Evolutionary conservation across 2,888 invertebrate genomes (phyloP).

Genomic region (Omphaloscelis lunosa): DNA sequence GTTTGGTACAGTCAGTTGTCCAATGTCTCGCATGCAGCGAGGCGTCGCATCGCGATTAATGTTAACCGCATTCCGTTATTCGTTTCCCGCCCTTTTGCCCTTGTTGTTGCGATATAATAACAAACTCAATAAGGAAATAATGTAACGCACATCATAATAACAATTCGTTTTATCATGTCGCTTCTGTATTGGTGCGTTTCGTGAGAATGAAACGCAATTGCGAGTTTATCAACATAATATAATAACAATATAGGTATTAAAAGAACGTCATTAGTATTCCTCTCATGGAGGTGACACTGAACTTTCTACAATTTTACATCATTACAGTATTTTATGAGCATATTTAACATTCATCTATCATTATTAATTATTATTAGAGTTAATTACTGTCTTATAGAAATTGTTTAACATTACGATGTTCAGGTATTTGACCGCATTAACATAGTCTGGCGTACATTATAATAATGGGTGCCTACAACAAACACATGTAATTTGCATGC

Average conservation of each 20-base stretch:
- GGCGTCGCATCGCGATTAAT: constrained; percentile 36
- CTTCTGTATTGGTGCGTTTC: constrained; percentile 11
- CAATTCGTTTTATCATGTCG: constrained; percentile 37
- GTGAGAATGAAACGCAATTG: constrained; percentile 21
- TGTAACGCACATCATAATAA: constrained; percentile 35
- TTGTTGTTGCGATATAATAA: constrained; percentile 50
- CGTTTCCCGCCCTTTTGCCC: constrained; percentile 61
- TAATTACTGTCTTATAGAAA: constrained; percentile 38
- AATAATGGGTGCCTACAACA: constrained; percentile 47
- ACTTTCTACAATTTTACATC: constrained; percentile 19
- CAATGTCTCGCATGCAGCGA: constrained; percentile 37
- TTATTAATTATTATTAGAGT: constrained; percentile 22
- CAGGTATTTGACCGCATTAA: constrained; percentile 58
- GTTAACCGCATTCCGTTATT: constrained; percentile 44
- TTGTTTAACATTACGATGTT: constrained; percentile 25
- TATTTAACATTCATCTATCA: constrained; percentile 20
- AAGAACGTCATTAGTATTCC: constrained; percentile 14
- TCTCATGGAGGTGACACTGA: constrained; percentile 10
- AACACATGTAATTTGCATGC: constrained; percentile 55
- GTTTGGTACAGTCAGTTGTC: constrained; percentile 23
- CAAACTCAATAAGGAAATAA: constrained; percentile 61
- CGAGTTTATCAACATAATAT: not conserved
- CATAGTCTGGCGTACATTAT: constrained; percentile 52
- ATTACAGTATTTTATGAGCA: not conserved
- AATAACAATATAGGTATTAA: no score